Base-by-base conservation (phyloP, 1,140 invertebrate species). In the Drosophila sturtevanti region DNA sequence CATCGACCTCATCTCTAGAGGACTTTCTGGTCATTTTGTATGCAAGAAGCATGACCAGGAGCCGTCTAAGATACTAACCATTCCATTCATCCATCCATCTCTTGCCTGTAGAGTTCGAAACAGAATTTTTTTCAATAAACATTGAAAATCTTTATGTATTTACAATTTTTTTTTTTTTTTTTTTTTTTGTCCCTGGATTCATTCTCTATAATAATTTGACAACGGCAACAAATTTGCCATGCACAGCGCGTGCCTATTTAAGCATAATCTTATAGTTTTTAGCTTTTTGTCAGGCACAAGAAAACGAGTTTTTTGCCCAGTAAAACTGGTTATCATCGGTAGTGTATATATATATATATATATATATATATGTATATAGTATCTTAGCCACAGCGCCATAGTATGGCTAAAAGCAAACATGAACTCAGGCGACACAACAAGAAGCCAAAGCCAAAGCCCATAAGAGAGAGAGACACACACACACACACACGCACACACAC, bases 361-460 rank as follows among this genome's bases (percentile, higher is more conserved):
- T n/a, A n/a, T n/a, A n/a, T n/a, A n/a, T n/a, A n/a, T n/a, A n/a
- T n/a, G n/a, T n/a, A n/a, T n/a, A n/a, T 31, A 31, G 27, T 31
- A 6, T 31, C 27, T 31, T 31, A 6, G 27, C 27, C 41, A 16
- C 41, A 44, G 14, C 37, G 74, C 79, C n/a, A n/a, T 7, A 31
- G 2, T 2, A 24, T 6, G 78, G 79, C 70, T 37, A 55, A 72
- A 31, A 76, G 72, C 77, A 84, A 85, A 84, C 72, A 84, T 76
- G 72, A 81, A 81, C 72, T 72, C 79, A 60, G 72, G 66, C 76
- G 76, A 82, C 80, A 77, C 64, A 71, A 71, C 41, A 48, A 48
- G 41, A 48, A 48, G 41, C 41, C 2, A 21, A 48, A 48, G 16
- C 16, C 41, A 60, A 38, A 60, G 67, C 63, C 44, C 44, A 65